These are phyloP conservation scores for Melikaiella ostensackeni DNA, from an alignment of 2,888 invertebrate genomes.

Conservation along the genomic window DNA sequence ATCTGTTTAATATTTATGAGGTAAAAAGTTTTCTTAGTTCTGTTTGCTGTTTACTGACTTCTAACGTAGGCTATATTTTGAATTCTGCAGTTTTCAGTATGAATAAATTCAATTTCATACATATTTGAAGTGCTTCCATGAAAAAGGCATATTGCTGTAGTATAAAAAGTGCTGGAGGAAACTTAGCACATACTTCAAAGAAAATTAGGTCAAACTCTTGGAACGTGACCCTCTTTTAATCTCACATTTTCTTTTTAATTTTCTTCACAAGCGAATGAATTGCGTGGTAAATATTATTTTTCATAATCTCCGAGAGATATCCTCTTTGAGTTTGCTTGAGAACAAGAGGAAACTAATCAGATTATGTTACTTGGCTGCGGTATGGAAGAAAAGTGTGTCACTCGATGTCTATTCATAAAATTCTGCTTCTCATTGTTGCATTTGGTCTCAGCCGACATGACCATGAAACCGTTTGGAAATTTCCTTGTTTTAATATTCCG, in stretches of 20 bases:
- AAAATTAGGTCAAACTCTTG: constrained; percentile 7
- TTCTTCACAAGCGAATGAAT: constrained; percentile 12
- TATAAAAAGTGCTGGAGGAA: not conserved
- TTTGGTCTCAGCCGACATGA: not conserved
- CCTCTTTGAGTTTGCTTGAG: not conserved
- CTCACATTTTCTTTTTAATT: not conserved
- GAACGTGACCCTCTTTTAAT: not conserved
- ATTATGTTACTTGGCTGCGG: not conserved
- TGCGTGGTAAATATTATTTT: constrained; percentile 7
- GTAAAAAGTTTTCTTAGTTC: not conserved
- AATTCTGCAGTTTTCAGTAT: not conserved
- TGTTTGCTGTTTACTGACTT: not conserved
- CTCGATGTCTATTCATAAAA: not conserved
- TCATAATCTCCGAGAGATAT: constrained; percentile 21
- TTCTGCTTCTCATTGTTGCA: not conserved
- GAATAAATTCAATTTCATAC: not conserved
- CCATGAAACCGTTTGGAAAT: constrained; percentile 17
- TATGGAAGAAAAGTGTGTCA: constrained; percentile 23
- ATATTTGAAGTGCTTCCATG: not conserved
- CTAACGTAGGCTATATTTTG: not conserved
- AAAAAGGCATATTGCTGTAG: not conserved
- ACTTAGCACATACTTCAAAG: not conserved
- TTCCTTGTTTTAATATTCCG: constrained; percentile 10
- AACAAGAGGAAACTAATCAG: constrained; percentile 26
- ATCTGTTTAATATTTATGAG: not conserved